Evolutionary conservation across 1,140 invertebrate genomes (phyloP).

Genomic region (Trissolcus basalis): DNA sequence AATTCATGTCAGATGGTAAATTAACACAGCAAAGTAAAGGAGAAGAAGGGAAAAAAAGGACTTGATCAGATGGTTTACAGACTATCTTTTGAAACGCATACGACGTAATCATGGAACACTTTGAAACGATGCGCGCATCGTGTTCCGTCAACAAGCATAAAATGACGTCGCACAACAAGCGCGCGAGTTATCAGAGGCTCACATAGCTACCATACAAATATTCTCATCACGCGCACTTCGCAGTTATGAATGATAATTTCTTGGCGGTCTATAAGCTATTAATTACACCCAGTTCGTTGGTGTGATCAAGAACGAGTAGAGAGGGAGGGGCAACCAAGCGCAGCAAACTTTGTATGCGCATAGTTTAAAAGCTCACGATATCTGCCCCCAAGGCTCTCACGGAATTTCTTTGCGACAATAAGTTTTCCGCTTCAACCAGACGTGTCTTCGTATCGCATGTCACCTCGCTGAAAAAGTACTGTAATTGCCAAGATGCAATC

Average conservation of each 20-base stretch:
- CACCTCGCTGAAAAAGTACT: slow-evolving; percentile 31
- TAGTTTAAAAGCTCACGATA: slow-evolving; percentile 34
- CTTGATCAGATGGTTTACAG: too few species aligned
- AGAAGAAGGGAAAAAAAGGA: too few species aligned
- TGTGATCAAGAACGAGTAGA: slow-evolving; percentile 39
- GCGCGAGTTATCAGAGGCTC: slow-evolving; percentile 23
- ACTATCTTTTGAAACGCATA: too few species aligned
- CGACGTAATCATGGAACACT: too few species aligned
- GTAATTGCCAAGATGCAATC: slow-evolving; percentile 33
- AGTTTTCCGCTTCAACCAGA: slow-evolving; percentile 46
- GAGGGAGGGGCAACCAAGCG: neutral
- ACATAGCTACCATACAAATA: slow-evolving; percentile 30
- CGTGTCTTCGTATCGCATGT: slow-evolving; percentile 37
- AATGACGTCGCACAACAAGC: slow-evolving; percentile 25
- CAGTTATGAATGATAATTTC: slow-evolving; percentile 52
- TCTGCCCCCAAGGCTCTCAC: slow-evolving; percentile 27
- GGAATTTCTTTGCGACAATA: slow-evolving; percentile 45
- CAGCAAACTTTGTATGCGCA: slow-evolving; percentile 41
- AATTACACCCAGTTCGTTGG: slow-evolving; percentile 48
- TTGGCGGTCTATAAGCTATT: slow-evolving; percentile 50
- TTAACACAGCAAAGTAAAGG: too few species aligned
- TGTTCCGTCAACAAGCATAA: slow-evolving; percentile 11
- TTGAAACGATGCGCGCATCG: slow-evolving; percentile 1
- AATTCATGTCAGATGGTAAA: too few species aligned
- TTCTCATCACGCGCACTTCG: slow-evolving; percentile 39